Percentiles rank a stretch among this genome's conserved stretches.
Conservation (phyloP, 2,797 vertebrate species). For the Enteromius thamalakanensis region DNA sequence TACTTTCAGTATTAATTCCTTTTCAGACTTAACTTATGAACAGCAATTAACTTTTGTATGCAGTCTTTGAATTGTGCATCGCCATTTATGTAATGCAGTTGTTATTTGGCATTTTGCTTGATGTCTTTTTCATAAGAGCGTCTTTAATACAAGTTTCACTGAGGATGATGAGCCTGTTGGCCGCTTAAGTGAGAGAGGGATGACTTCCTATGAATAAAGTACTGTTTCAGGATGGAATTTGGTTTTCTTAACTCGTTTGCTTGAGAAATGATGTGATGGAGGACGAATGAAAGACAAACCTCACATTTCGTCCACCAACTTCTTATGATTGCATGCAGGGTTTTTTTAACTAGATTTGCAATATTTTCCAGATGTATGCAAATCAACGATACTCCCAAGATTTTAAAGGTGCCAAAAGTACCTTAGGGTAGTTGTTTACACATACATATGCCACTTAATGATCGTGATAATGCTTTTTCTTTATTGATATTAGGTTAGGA, state of each 20-base stretch:
- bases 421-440: neutral
- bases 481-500: neutral
- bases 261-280: neutral
- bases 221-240: slow-evolving; percentile 38
- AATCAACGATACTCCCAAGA: too few species aligned
- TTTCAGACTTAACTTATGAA: slow-evolving; percentile 72
- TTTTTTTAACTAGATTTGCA: neutral
- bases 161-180: slow-evolving; percentile 39
- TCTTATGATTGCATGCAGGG: neutral
- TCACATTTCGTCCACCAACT: neutral
- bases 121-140: slow-evolving; percentile 48
- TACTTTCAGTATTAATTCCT: slow-evolving; percentile 83
- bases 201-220: slow-evolving; percentile 53
- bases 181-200: slow-evolving; percentile 26
- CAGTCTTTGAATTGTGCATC: slow-evolving; percentile 43
- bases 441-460: neutral
- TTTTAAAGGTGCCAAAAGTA: too few species aligned
- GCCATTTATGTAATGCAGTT: slow-evolving; percentile 36
- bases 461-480: neutral
- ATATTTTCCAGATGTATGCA: neutral
- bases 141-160: slow-evolving; percentile 49
- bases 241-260: neutral
- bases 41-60: slow-evolving; percentile 61
- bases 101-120: slow-evolving; percentile 49
- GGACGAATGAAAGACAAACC: neutral